Conservation (phyloP, 2,888 invertebrate genomes). For the Lasioglossum lativentre region DNA sequence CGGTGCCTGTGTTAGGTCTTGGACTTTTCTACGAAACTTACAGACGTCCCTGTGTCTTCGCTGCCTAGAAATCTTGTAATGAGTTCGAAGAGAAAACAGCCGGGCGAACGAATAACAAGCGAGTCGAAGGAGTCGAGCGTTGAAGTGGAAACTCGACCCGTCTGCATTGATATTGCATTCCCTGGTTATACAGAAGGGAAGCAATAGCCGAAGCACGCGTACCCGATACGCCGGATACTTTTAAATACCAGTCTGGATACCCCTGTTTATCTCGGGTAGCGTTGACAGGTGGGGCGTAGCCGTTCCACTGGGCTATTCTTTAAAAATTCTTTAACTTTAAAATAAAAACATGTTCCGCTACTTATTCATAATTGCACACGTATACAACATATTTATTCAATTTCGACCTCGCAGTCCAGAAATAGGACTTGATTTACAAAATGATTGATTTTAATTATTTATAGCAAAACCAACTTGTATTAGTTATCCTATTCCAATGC, state of each 20-base stretch:
- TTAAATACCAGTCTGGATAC: constrained; percentile 65
- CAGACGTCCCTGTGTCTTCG: neutral
- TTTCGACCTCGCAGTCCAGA: no score
- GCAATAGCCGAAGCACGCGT: neutral
- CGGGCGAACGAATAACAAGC: neutral
- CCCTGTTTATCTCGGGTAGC: constrained; percentile 69
- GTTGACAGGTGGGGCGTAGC: constrained; percentile 75
- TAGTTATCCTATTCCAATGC: no score
- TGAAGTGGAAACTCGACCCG: neutral
- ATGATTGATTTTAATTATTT: no score
- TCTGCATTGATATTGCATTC: constrained; percentile 6
- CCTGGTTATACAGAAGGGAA: neutral
- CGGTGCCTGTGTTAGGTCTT: neutral
- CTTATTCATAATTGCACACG: no score
- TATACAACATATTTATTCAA: no score
- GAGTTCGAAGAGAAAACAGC: neutral
- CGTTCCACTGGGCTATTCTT: constrained; percentile 21
- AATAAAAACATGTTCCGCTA: no score
- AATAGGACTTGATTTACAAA: no score
- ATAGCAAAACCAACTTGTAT: no score
- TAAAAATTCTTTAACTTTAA: no score
- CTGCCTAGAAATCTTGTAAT: neutral
- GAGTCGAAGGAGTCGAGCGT: neutral
- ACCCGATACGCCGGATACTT: constrained; percentile 31
- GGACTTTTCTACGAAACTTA: neutral